phyloP scores from a whole-genome alignment of 2,797 vertebrate species.

The Sebastes paucispinis region DNA sequence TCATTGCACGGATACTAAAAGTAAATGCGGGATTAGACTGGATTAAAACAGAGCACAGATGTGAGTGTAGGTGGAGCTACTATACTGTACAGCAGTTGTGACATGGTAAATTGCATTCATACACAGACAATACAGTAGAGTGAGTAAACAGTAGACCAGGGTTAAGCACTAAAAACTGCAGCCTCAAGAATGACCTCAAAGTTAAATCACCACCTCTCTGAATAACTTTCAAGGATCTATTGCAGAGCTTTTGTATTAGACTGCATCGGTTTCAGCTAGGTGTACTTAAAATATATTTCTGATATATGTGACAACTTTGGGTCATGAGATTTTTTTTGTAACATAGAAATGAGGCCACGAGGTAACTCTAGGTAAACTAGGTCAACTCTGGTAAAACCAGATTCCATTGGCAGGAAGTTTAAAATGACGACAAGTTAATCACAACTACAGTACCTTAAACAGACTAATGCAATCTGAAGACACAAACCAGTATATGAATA shows the following conservation, averaged over 20 bases:
- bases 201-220: background rate
- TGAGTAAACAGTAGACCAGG: background rate
- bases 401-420: background rate
- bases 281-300: background rate
- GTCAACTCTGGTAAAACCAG: background rate
- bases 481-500: background rate
- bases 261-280: background rate
- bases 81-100: background rate
- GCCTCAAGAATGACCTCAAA: background rate
- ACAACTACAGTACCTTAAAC: background rate
- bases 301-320: background rate
- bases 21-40: slow-evolving; percentile 47
- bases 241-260: background rate
- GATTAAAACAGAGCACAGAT: slow-evolving; percentile 53
- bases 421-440: background rate
- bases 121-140: background rate
- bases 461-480: background rate
- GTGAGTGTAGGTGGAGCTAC: slow-evolving; percentile 1
- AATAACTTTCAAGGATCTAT: background rate
- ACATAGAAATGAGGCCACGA: background rate
- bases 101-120: background rate
- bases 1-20: slow-evolving; percentile 7
- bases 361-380: too few relatives aligned
- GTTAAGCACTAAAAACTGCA: background rate
- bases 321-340: background rate